These are phyloP conservation scores for Scleropages formosus DNA, from an alignment of 2,797 vertebrate species.

Conservation along the genomic window DNA sequence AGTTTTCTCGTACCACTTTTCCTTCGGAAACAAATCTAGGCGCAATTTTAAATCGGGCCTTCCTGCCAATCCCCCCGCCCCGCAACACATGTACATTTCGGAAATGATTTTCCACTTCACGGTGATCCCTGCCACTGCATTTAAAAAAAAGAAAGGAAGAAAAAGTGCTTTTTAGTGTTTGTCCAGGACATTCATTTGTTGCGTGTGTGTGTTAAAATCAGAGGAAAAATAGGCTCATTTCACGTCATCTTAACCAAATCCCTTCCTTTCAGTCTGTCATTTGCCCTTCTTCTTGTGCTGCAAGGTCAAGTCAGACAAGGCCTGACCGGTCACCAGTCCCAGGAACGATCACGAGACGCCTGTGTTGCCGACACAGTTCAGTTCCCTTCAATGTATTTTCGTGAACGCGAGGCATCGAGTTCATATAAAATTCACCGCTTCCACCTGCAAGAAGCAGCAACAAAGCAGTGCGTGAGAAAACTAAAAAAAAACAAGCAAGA, in stretches of 20 bases:
- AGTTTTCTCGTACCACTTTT: constrained; percentile 38
- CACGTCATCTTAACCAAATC: no score
- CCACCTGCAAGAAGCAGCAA: no score
- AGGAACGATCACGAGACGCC: not conserved
- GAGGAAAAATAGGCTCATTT: no score
- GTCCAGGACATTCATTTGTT: no score
- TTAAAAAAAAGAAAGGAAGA: not conserved
- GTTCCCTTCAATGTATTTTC: not conserved
- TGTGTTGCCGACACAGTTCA: not conserved
- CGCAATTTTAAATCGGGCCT: constrained; percentile 16
- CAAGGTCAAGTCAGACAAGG: constrained; percentile 49
- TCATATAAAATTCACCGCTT: constrained; percentile 19
- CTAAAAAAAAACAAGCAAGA: constrained; percentile 35
- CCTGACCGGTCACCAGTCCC: not conserved
- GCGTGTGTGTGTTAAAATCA: constrained; percentile 41
- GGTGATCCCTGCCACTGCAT: constrained; percentile 29
- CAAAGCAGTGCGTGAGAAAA: constrained; percentile 50
- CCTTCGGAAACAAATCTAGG: constrained; percentile 28
- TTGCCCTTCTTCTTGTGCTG: constrained; percentile 66
- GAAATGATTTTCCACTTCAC: constrained; percentile 35
- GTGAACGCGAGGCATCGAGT: constrained; percentile 15
- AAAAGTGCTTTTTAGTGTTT: no score
- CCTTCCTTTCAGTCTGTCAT: constrained; percentile 55
- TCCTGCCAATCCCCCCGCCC: constrained; percentile 36
- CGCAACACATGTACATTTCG: no score